phyloP scores from a whole-genome alignment of 1,140 invertebrate species.

The Oreohelix idahoensis region DNA sequence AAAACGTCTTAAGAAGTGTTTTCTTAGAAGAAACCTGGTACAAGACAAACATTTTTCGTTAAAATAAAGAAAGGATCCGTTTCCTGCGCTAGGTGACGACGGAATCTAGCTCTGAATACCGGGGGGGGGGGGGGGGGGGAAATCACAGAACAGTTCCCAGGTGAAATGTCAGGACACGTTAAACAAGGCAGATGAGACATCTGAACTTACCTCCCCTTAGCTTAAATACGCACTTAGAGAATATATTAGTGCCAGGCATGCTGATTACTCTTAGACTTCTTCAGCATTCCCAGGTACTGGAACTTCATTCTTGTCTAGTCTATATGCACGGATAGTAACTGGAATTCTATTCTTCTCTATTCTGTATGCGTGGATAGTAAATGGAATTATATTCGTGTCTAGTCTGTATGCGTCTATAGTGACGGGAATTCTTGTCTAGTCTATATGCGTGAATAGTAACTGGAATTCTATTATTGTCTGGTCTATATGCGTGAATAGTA shows the following conservation, averaged over 20 bases:
- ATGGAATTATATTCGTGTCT: too few relatives aligned
- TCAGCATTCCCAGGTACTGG: not conserved
- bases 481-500: too few relatives aligned
- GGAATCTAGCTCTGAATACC: not conserved
- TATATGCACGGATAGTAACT: too few relatives aligned
- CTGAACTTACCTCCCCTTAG: not conserved
- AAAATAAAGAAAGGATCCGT: slow-evolving; percentile 5
- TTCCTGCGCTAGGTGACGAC: not conserved
- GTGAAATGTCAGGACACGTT: not conserved
- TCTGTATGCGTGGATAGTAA: too few relatives aligned
- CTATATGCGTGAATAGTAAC: too few relatives aligned
- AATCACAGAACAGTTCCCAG: not conserved
- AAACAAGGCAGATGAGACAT: not conserved
- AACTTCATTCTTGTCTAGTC: too few relatives aligned
- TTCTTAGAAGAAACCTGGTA: not conserved
- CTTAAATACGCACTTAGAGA: not conserved
- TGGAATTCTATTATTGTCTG: too few relatives aligned
- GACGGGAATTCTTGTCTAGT: too few relatives aligned
- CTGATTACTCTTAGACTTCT: too few relatives aligned
- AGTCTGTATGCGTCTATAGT: too few relatives aligned
- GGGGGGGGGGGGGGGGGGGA: not conserved
- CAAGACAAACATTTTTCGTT: not conserved
- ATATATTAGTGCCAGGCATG: not conserved
- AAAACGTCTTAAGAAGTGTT: not conserved
- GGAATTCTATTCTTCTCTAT: too few relatives aligned